Conservation (phyloP, 92 coral and sea anemone species). For the Metridium senile region DNA sequence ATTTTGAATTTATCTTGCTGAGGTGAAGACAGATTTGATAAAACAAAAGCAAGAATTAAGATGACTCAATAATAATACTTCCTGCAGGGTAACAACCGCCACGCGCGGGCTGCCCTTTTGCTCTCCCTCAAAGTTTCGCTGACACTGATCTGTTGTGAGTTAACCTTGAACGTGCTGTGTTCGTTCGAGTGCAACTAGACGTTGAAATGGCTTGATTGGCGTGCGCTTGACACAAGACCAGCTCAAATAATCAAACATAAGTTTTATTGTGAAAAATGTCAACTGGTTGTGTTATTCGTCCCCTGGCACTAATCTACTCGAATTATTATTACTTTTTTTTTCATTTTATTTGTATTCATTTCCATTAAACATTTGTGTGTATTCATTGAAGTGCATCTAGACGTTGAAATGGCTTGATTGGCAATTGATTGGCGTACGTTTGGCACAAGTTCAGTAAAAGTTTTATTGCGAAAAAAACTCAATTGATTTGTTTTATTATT, state of each 20-base stretch:
- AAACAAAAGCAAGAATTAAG: neutral
- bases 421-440: neutral
- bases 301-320: no score
- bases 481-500: neutral
- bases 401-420: neutral
- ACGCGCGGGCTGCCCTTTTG: slow-evolving; percentile 10
- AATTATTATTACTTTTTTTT: no score
- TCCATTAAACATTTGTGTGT: neutral
- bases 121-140: slow-evolving; percentile 40
- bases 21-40: slow-evolving; percentile 2
- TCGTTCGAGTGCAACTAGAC: slow-evolving; percentile 27
- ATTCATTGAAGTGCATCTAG: neutral
- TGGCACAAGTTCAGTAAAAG: no score
- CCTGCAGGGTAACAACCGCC: slow-evolving; percentile 13
- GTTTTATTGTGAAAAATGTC: neutral
- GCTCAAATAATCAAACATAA: slow-evolving; percentile 1
- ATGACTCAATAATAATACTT: slow-evolving; percentile 5
- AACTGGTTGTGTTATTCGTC: neutral
- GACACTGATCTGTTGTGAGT: slow-evolving; percentile 1
- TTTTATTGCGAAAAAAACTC: neutral
- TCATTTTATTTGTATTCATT: no score
- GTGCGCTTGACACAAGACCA: slow-evolving; percentile 19
- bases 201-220: slow-evolving; percentile 27
- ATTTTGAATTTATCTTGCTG: neutral
- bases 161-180: slow-evolving; percentile 3